Percentiles rank a stretch among this genome's conserved stretches.
These are phyloP conservation scores for Aptenodytes patagonicus DNA, from an alignment of 2,113 vertebrate genomes.

Conservation along the genomic window DNA sequence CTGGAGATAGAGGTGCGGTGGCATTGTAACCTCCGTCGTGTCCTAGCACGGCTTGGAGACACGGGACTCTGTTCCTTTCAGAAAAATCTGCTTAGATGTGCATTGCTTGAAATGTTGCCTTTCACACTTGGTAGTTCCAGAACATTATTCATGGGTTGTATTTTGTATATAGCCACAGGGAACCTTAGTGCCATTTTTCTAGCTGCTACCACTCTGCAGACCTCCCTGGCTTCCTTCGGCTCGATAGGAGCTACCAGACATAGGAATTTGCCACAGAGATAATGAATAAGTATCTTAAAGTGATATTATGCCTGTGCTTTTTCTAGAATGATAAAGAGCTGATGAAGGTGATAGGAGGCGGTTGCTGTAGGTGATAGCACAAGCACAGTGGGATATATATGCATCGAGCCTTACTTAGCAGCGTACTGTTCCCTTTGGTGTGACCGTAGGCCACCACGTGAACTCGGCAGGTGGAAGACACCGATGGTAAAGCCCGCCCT, in stretches of 20 bases:
- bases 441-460: background rate
- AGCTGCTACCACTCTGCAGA: accelerated
- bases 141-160: accelerated
- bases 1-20: background rate
- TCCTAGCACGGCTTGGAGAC: background rate
- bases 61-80: background rate
- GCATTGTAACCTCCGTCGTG: background rate
- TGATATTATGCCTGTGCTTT: accelerated
- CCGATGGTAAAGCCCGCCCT: background rate
- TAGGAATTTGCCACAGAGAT: background rate
- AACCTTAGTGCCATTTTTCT: background rate
- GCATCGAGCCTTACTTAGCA: accelerated
- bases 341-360: accelerated
- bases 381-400: accelerated
- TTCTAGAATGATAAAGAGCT: background rate
- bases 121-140: accelerated
- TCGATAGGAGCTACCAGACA: accelerated
- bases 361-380: background rate
- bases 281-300: accelerated
- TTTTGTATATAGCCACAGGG: background rate
- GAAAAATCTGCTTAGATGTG: background rate
- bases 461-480: background rate
- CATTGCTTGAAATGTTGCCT: accelerated
- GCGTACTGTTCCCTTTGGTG: background rate
- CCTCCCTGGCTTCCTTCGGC: background rate